phyloP scores from a whole-genome alignment of 2,888 invertebrate species.

The Tuta absoluta region DNA sequence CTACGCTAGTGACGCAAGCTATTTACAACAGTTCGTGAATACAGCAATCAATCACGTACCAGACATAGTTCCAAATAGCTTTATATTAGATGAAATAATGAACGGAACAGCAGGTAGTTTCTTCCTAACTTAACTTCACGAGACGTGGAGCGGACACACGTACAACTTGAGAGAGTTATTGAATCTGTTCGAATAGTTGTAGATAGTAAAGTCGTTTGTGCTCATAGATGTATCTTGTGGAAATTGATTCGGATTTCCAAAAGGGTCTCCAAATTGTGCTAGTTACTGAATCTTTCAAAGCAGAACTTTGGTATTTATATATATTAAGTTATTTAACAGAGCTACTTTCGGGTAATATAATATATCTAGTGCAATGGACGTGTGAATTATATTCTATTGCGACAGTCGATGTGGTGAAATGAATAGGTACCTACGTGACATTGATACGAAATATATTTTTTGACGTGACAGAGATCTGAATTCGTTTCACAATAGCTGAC shows the following conservation, averaged over 20 bases:
- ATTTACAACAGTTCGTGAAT: not conserved
- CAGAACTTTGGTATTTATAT: not conserved
- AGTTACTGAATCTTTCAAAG: not conserved
- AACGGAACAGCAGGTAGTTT: not conserved
- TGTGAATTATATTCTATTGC: too few relatives aligned
- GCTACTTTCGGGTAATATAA: too few relatives aligned
- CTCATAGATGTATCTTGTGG: conserved; percentile 1
- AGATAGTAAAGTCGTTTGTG: conserved; percentile 8
- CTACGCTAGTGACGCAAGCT: too few relatives aligned
- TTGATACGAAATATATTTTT: not conserved
- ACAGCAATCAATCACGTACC: not conserved
- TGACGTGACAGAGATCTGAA: not conserved
- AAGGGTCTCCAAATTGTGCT: not conserved
- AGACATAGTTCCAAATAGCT: not conserved
- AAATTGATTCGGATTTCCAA: conserved; percentile 8
- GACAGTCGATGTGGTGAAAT: too few relatives aligned
- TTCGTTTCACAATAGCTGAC: not conserved
- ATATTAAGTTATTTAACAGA: not conserved
- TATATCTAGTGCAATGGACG: too few relatives aligned
- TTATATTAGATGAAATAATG: not conserved
- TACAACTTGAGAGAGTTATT: conserved; percentile 5
- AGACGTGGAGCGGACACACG: conserved; percentile 6
- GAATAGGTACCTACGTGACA: too few relatives aligned
- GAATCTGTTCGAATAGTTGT: conserved; percentile 8
- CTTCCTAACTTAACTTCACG: not conserved